Conservation (phyloP, 2,888 invertebrate species). For the Willowsia nigromaculata region DNA sequence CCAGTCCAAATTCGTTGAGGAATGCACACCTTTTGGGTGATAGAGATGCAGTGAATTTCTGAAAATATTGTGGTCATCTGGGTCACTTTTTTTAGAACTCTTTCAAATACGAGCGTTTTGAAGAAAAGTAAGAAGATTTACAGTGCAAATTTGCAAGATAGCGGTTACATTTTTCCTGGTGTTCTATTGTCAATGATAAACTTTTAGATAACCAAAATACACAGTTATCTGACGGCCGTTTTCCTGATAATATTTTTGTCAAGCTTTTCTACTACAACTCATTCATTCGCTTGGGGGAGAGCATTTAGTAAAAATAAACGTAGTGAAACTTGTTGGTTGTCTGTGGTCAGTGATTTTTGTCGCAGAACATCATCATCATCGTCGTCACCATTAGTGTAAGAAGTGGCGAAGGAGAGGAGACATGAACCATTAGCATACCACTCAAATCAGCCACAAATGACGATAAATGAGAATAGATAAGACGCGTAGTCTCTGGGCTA, state of each 20-base stretch:
- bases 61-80: no score
- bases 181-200: no score
- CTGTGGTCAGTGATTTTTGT: constrained; percentile 49
- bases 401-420: not conserved
- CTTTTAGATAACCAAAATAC: not conserved
- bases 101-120: no score
- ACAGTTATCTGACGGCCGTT: not conserved
- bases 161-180: no score
- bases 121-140: no score
- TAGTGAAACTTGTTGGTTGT: constrained; percentile 14
- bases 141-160: no score
- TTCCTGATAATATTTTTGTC: not conserved
- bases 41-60: no score
- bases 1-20: not conserved
- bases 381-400: not conserved
- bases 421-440: not conserved
- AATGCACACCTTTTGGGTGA: not conserved
- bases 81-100: no score
- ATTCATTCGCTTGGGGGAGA: not conserved
- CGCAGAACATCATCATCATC: not conserved
- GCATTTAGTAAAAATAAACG: not conserved
- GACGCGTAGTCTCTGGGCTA: no score
- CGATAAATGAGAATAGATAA: constrained; percentile 12
- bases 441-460: no score
- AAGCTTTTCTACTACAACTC: not conserved